Conservation (phyloP, 1,140 invertebrate species). For the Bombyx mori region ASM3026992v2 NC_085112.1:6459501-6460000, state of each 20-base stretch:
- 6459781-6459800: not conserved
- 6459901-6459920: slow-evolving; percentile 9
- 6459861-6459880: slow-evolving; percentile 12
- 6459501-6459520: slow-evolving; percentile 21
- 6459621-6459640: slow-evolving; percentile 15
- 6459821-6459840: slow-evolving; percentile 9
- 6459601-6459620: slow-evolving; percentile 13
- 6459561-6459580: slow-evolving; percentile 17
- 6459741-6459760: no score
- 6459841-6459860: slow-evolving; percentile 8
- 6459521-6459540: slow-evolving; percentile 37
- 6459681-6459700: slow-evolving; percentile 15
- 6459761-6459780: no score
- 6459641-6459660: slow-evolving; percentile 16
- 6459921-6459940: slow-evolving; percentile 15
- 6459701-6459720: slow-evolving; percentile 10
- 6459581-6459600: slow-evolving; percentile 17
- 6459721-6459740: not conserved
- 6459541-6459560: slow-evolving; percentile 26
- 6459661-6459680: slow-evolving; percentile 12
- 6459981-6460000: slow-evolving; percentile 26
- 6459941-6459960: slow-evolving; percentile 20
- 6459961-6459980: slow-evolving; percentile 24
- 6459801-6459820: slow-evolving; percentile 2
- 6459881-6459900: slow-evolving; percentile 14